Evolutionary conservation across 2,888 invertebrate genomes (phyloP), one percentile per base, ranked within the genome.

Genomic region (Habroteleia sp.): DNA sequence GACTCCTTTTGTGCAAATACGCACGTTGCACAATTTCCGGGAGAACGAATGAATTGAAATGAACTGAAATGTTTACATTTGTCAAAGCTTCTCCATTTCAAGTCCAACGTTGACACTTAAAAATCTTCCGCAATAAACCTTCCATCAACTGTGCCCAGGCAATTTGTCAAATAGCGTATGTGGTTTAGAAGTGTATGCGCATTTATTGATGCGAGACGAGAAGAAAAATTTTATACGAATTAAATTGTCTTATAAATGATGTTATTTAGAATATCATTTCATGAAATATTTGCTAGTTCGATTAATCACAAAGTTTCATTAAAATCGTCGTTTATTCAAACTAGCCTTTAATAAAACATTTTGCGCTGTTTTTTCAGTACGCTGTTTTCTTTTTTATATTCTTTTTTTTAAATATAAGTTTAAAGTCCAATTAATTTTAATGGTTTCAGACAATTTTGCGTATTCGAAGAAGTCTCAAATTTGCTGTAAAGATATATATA

Each of bases 111-210:
- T 42, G 58, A 44, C 44, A 44, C 8, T 58, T 44, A 58, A 58
- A 44, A 58, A 58, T 58, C 25, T 8, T 8, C 20, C 6, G 25
- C 58, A n/a, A 44, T 31, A 10, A 17, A 35, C n/a, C 56, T 13
- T n/a, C 37, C 42, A 58, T 58, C 35, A 44, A 58, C 35, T 58
- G 35, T 13, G 10, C 14, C 16, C 11, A 16, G 8, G 35, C 44
- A 27, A 58, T 58, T 58, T 44, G 58, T 58, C 58, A 58, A 35
- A 58, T 44, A 44, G 44, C 27, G 35, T n/a, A n/a, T 25, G 29
- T 44, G 25, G 44, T 44, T 58, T 13, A 1, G 25, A 33, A 52
- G 50, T 52, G 35, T 23, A 52, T 52, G 25, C 20, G 42, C n/a
- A 16, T 39, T 13, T 54, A 54, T 54, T 54, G 37, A 54, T 54